Evolutionary conservation across 2,797 vertebrate genomes (phyloP), one percentile per base, ranked within the genome.

Genomic region (Adelosebastes latens): DNA sequence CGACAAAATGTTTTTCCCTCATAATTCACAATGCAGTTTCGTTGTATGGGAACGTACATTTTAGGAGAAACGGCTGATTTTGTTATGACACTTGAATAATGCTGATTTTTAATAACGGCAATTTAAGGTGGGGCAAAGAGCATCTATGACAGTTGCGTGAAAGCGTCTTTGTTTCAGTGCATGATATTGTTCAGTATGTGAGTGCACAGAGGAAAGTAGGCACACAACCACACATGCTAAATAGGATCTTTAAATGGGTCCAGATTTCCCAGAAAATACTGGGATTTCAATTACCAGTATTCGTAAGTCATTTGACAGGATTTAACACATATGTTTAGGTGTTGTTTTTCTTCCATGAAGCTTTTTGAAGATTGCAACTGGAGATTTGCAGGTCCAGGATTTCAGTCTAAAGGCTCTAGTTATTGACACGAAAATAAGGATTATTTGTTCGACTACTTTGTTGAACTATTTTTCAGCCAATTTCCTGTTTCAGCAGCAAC

Each of bases 31-130:
- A 46, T 46, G 42, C 42, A 46, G 16, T 46, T 1, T 46, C 0
- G 1, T 46, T 46, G 42, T 46, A 46, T 46, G 42, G 1, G 14
- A 46, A 2, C 0, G 16, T 18, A 18, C 6, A 0, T 46, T 46
- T 46, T 18, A 39, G 36, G 0, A 2, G 34, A 12, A 0, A 4
- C 9, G 34, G 36, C 0, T 39, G 36, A 0, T 34, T 34, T 16
- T 49, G 55, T 68, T 8, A 24, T 24, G 22, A 55, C 52, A 14
- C 27, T 34, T 36, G 16, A 39, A 39, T 39, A 22, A 66, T 55
- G 24, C 8, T 39, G 24, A 39, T 2, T 46, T 42, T 8, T 20
- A 24, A 1, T 58, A 1, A 56, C 1, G 1, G 3, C 1, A 25
- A 10, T 55, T 18, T 12, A 18, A 55, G 5, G 29, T 7, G 12